Evolutionary conservation across 2,888 invertebrate genomes (phyloP).

Genomic region (Bembecia ichneumoniformis): DNA sequence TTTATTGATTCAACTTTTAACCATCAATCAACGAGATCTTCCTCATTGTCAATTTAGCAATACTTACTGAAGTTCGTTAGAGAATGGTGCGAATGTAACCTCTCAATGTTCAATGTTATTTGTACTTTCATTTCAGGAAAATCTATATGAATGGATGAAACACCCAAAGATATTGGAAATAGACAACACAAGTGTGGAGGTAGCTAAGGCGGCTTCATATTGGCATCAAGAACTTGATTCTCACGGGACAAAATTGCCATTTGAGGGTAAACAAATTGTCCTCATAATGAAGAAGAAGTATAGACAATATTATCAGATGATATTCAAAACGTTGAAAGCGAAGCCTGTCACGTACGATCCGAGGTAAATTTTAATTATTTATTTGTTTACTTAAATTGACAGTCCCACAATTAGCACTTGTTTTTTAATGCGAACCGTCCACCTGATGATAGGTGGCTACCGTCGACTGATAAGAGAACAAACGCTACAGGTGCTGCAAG

Average conservation of each 20-base stretch:
- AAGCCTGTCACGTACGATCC: constrained; percentile 63
- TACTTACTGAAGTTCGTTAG: too few relatives aligned
- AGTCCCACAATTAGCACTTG: too few relatives aligned
- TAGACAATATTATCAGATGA: constrained; percentile 63
- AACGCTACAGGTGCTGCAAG: too few relatives aligned
- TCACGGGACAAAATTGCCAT: constrained; percentile 43
- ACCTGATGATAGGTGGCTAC: too few relatives aligned
- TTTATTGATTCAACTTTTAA: too few relatives aligned
- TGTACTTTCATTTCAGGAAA: constrained; percentile 35
- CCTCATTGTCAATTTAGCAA: too few relatives aligned
- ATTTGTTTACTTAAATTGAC: too few relatives aligned
- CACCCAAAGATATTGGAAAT: constrained; percentile 60
- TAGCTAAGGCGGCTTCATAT: constrained; percentile 57
- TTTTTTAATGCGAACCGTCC: too few relatives aligned
- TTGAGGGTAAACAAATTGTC: constrained; percentile 62
- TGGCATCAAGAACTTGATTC: constrained; percentile 53
- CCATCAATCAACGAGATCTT: too few relatives aligned
- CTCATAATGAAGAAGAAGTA: constrained; percentile 66
- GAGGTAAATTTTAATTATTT: constrained; percentile 28
- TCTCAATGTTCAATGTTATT: too few relatives aligned
- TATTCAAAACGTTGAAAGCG: constrained; percentile 60
- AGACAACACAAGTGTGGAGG: constrained; percentile 56
- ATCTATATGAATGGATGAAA: constrained; percentile 62
- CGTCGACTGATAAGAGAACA: too few relatives aligned
- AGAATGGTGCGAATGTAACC: too few relatives aligned